Evolutionary conservation across 1,140 invertebrate species (phyloP).

Genomic region (Vollenhovia emeryi): DNA sequence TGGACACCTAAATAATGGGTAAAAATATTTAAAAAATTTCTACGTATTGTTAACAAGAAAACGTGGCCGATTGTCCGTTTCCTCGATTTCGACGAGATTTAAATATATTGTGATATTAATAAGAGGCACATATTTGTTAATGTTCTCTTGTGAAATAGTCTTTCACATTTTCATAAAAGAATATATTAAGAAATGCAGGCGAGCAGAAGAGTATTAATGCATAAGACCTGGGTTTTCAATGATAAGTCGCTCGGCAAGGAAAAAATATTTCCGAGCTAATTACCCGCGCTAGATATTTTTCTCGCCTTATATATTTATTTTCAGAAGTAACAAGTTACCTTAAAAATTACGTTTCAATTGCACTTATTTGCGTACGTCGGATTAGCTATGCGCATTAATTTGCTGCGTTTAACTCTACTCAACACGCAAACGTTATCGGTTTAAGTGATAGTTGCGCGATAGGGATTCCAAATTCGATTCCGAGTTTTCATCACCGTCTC

Average conservation of each 20-base stretch:
- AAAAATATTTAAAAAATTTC: slow-evolving; percentile 7
- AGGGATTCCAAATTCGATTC: neutral
- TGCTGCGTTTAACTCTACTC: neutral
- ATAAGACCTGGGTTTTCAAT: neutral
- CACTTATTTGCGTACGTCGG: neutral
- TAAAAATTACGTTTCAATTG: neutral
- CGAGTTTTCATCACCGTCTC: neutral
- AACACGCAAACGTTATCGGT: neutral
- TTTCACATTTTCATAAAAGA: neutral
- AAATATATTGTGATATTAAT: neutral
- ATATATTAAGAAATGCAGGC: too few relatives aligned
- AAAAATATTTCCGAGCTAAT: neutral
- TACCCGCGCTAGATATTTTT: neutral
- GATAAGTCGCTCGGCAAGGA: neutral
- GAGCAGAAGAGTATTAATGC: neutral
- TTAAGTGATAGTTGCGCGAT: neutral
- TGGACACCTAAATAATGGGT: slow-evolving; percentile 74
- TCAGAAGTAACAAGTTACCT: neutral
- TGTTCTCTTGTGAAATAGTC: neutral
- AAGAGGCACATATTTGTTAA: neutral
- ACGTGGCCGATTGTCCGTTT: neutral
- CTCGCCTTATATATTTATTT: neutral
- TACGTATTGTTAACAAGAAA: neutral
- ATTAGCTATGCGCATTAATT: too few relatives aligned
- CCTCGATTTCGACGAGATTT: neutral